phyloP scores from a whole-genome alignment of 2,797 vertebrate species.

The Limnodromus scolopaceus region DNA sequence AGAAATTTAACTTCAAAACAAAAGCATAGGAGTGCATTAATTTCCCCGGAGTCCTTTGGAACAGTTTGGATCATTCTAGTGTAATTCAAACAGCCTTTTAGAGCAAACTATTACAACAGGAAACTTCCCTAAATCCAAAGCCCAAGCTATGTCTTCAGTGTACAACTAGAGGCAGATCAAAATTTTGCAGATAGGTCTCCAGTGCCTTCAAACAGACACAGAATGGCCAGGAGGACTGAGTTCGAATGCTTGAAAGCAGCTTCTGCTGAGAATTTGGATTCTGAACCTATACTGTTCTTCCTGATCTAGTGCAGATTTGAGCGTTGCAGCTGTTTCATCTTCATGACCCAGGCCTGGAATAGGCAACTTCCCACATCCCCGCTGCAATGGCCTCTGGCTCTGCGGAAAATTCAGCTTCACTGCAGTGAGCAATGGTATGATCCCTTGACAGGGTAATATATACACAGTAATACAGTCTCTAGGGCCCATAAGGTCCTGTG shows the following conservation, averaged over 20 bases:
- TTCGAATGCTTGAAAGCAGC: background rate
- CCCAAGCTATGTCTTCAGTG: background rate
- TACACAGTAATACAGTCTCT: rapidly evolving
- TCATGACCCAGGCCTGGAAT: background rate
- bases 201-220: background rate
- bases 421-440: rapidly evolving
- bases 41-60: conserved; percentile 50
- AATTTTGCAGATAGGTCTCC: background rate
- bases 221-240: background rate
- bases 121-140: conserved; percentile 1
- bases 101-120: background rate
- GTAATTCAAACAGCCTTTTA: conserved; percentile 11
- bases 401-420: rapidly evolving
- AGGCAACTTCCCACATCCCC: background rate
- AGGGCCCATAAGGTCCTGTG: background rate
- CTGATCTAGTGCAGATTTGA: background rate
- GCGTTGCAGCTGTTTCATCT: background rate
- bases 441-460: rapidly evolving
- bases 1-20: background rate
- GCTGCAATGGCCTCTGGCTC: background rate
- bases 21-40: conserved; percentile 19
- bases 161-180: background rate
- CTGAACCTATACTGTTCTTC: background rate
- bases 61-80: background rate
- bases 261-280: background rate